Percentiles rank a stretch among this genome's conserved stretches.
Conservation (phyloP, 2,797 vertebrate species). For the Ciconia nigra region DNA sequence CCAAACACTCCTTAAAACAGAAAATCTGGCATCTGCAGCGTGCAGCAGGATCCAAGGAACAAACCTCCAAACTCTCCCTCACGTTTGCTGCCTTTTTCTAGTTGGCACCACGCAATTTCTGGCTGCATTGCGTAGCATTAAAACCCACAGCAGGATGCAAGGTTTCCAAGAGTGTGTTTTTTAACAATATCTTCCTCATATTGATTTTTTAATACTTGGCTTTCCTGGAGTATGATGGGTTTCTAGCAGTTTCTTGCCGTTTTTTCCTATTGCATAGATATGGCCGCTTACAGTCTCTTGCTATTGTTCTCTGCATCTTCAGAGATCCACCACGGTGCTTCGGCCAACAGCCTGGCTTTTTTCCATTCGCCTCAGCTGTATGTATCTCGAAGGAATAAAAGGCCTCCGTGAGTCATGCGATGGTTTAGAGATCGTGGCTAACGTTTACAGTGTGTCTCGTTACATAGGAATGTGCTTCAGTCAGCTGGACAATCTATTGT, state of each 20-base stretch:
- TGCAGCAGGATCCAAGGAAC: neutral
- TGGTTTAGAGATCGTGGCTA: neutral
- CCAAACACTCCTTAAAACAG: neutral
- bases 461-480: slow-evolving; percentile 15
- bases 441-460: neutral
- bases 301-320: neutral
- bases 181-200: neutral
- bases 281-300: neutral
- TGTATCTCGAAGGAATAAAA: neutral
- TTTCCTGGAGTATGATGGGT: neutral
- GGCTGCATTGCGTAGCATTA: neutral
- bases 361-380: neutral
- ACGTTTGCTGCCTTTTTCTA: neutral
- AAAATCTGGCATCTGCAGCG: neutral
- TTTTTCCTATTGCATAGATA: neutral
- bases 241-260: neutral
- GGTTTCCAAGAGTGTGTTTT: neutral
- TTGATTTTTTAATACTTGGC: neutral
- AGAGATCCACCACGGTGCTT: neutral
- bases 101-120: neutral
- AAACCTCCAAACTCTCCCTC: neutral
- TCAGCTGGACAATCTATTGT: neutral
- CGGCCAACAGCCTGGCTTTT: neutral
- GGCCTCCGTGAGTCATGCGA: neutral
- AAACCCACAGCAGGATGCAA: neutral